Evolutionary conservation across 2,888 invertebrate species (phyloP).

Genomic region (Barypeithes pellucidus): DNA sequence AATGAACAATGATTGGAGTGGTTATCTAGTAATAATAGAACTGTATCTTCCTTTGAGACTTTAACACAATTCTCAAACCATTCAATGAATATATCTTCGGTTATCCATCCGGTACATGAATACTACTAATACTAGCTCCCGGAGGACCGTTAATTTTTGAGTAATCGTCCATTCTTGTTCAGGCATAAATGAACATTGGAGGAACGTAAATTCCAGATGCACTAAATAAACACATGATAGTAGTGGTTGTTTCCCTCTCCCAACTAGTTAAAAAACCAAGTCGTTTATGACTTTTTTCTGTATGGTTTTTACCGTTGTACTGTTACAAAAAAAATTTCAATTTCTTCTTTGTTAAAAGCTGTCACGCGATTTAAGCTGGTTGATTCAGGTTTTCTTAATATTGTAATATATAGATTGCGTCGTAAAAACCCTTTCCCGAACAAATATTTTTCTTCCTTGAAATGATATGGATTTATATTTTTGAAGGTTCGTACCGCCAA

Average conservation of each 20-base stretch:
- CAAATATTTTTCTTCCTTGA: no score
- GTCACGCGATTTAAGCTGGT: no score
- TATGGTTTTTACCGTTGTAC: no score
- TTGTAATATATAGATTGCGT: no score
- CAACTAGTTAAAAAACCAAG: slow-evolving; percentile 24
- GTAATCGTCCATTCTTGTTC: neutral
- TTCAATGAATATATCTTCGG: slow-evolving; percentile 23
- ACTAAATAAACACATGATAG: neutral
- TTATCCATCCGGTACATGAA: slow-evolving; percentile 32
- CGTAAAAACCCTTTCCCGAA: no score
- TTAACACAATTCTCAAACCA: neutral
- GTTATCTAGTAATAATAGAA: neutral
- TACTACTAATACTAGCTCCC: slow-evolving; percentile 7
- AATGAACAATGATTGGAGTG: slow-evolving; percentile 11
- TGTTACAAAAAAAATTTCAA: no score
- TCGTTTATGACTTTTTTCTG: slow-evolving; percentile 9
- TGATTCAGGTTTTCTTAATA: no score
- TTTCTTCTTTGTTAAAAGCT: no score
- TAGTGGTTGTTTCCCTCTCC: neutral
- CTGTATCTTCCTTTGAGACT: neutral
- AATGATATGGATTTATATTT: no score
- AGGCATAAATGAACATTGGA: slow-evolving; percentile 22
- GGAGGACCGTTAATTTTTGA: slow-evolving; percentile 6
- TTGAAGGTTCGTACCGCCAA: no score
- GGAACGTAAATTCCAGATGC: slow-evolving; percentile 33